These are phyloP conservation scores for Paralinhomoeus sp. DNA, from an alignment of 2,888 invertebrate genomes.

Conservation along the genomic window DNA sequence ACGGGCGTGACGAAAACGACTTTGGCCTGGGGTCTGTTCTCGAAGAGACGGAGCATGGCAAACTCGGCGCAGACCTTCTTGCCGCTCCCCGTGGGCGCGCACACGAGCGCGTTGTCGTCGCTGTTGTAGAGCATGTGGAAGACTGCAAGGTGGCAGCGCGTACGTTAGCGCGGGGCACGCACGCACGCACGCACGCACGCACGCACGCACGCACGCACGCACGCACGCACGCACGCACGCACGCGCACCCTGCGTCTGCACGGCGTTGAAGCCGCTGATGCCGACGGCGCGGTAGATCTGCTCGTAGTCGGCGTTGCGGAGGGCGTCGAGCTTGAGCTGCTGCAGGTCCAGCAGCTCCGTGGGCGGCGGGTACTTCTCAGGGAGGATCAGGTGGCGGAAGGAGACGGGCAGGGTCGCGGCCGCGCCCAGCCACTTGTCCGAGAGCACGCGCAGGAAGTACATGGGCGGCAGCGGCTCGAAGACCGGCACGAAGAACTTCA, in stretches of 20 bases:
- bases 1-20: conserved; percentile 82
- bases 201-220: too few relatives aligned
- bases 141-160: conserved; percentile 39
- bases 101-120: conserved; percentile 86
- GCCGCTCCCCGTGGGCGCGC: conserved; percentile 31
- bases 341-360: conserved; percentile 89
- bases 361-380: conserved; percentile 91
- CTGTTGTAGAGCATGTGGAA: conserved; percentile 83
- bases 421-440: conserved; percentile 34
- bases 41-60: conserved; percentile 63
- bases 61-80: conserved; percentile 76
- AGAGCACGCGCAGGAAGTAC: conserved; percentile 54
- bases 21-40: conserved; percentile 38
- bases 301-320: conserved; percentile 65
- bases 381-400: conserved; percentile 81
- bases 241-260: conserved; percentile 58
- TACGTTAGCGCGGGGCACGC: too few relatives aligned
- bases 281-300: conserved; percentile 50
- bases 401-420: conserved; percentile 55
- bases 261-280: conserved; percentile 86
- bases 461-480: conserved; percentile 95
- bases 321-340: conserved; percentile 68
- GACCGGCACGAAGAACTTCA: conserved; percentile 93
- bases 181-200: too few relatives aligned
- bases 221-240: too few relatives aligned